Evolutionary conservation across 2,888 invertebrate species (phyloP), one percentile per base, ranked within the genome.

Genomic region (Oscheius sp.): DNA sequence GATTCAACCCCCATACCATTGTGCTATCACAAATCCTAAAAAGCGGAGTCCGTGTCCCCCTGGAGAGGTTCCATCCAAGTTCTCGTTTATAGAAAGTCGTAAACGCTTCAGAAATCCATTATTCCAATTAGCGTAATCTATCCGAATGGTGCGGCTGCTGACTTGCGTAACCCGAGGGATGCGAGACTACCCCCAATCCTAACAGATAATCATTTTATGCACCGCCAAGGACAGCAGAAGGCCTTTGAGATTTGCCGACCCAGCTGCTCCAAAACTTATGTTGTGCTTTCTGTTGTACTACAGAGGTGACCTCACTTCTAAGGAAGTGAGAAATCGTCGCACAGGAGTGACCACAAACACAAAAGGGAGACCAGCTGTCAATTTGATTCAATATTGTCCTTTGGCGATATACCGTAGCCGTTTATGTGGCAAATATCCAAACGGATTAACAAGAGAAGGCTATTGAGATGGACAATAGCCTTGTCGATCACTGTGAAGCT

Each of bases 211-310:
- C 58, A 63, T 69, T 69, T 76, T 75, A 61, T 66, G 66, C 49
- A 66, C 66, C 66, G 75, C 55, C 72, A 78, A 78, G 77, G 77
- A 74, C 77, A 70, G 56, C 63, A 56, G 43, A 13, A 27, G 43
- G 72, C 64, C 58, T 64, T 70, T 64, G 69, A 45, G 56, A 61
- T 59, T 58, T 27, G 29, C 27, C 16, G 29, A 27, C 25, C 35
- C 35, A 58, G 58, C 35, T 35, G 35, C 35, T 35, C 35, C 29
- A 27, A 58, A 23, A 27, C 6, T 58, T 27, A 27, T 16, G n/a
- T 29, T 49, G 21, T 45, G 16, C 49, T 9, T 9, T 35, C 49
- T 49, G 49, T 16, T 49, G 18, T n/a, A 49, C 49, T 49, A n/a
- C 16, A 49, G 49, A n/a, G n/a, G n/a, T 5, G n/a, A 49, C 6